Base-by-base conservation (phyloP, 2,888 invertebrate species). In the Tuberolachnus salignus region DNA sequence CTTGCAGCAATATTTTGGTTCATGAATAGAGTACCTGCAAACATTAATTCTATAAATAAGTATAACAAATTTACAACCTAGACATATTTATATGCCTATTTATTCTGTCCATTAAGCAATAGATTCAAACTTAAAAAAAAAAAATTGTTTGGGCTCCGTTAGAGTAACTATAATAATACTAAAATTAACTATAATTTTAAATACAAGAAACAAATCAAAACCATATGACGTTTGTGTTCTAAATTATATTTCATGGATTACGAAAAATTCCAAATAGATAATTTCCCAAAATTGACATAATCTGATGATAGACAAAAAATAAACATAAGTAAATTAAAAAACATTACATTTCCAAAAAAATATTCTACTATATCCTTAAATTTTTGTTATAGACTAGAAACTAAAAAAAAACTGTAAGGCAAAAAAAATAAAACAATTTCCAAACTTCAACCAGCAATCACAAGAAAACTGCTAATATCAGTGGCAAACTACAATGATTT, bases 41-140 rank as follows among this genome's bases (percentile, higher is more conserved):
- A 57, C 10, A 57, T 57, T 26, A 57, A 23, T 57, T 23, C 23
- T 57, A 23, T 21, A 23, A 57, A n/a, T n/a, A n/a, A n/a, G 23
- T 57, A 57, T 57, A 14, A 23, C 57, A 57, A 23, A 57, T 57
- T 57, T 57, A 57, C 57, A 57, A 16, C 13, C 57, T 23, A 23
- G 55, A 14, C 55, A 55, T 55, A 55, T 21, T 6, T 55, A 55
- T 3, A 55, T 55, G 55, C 55, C 55, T 0, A 13, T 21, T 1
- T 19, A 21, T 21, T 55, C 55, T 55, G 53, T 53, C n/a, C 53
- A 55, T 55, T 55, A 10, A 21, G 21, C 55, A 55, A 55, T 55
- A 11, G 55, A 55, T 55, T 19, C 55, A 55, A 21, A 55, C n/a
- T 55, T 21, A 21, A 55, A 55, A 55, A 55, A 55, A 55, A 55